Evolutionary conservation across 2,113 vertebrate species (phyloP).

Genomic region (Hepsetus odoe): DNA sequence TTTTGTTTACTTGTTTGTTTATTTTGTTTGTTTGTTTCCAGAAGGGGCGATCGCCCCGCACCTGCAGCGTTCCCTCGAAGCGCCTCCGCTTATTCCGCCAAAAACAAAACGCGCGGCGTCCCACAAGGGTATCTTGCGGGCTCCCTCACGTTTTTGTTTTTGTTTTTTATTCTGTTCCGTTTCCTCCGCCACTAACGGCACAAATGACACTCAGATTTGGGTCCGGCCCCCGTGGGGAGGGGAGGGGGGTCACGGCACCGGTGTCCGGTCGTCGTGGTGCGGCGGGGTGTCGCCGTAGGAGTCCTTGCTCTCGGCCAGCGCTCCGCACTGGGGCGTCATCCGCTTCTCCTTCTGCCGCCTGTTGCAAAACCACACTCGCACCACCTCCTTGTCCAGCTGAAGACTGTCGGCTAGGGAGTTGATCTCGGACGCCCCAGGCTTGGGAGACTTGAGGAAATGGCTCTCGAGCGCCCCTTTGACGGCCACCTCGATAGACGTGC

Average conservation of each 20-base stretch:
- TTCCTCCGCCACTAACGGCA: conserved; percentile 35
- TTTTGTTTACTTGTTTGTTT: too few relatives aligned
- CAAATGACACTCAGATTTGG: not conserved
- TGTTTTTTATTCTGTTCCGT: not conserved
- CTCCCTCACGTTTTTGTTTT: not conserved
- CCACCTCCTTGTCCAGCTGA: conserved; percentile 99
- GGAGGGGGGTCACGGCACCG: conserved; percentile 89
- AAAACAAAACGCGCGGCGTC: conserved; percentile 23
- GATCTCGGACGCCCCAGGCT: conserved; percentile 96
- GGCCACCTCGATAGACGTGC: conserved; percentile 98
- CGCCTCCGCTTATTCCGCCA: not conserved
- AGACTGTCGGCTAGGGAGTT: conserved; percentile 95
- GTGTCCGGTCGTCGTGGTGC: conserved; percentile 96
- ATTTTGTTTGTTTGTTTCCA: conserved; percentile 46
- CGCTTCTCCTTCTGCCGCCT: conserved; percentile 99
- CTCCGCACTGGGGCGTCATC: conserved; percentile 95
- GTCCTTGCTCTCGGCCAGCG: conserved; percentile 92
- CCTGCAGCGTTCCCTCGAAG: conserved; percentile 12
- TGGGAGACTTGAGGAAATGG: conserved; percentile 99
- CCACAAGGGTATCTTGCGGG: conserved; percentile 24
- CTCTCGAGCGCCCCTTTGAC: conserved; percentile 98
- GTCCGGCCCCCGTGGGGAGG: not conserved
- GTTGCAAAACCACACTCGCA: conserved; percentile 99
- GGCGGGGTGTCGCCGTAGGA: conserved; percentile 97
- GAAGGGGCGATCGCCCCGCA: conserved; percentile 41